Base-by-base conservation (phyloP, 2,888 invertebrate genomes). In the Eilema caniola region DNA sequence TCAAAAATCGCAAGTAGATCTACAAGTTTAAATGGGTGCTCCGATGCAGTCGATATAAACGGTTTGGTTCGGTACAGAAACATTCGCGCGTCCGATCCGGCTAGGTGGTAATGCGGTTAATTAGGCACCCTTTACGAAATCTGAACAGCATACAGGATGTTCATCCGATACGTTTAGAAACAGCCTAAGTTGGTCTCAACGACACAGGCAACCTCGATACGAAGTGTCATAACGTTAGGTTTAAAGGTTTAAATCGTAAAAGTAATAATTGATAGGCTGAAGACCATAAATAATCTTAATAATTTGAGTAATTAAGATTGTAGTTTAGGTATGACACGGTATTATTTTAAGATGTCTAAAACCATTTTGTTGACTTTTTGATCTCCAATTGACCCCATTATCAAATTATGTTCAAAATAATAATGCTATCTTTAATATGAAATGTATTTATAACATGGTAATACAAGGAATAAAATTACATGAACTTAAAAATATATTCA, bases 71-170 rank as follows among this genome's bases (percentile, higher is more conserved):
- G 47, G 67, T 76, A 90, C 85, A 90, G 89, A 89, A 90, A 89
- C 88, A 90, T 90, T 88, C 85, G 86, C 89, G 86, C 85, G 85
- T 88, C 87, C 84, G 83, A 86, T 86, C 86, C 86, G 85, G 74
- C 75, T 86, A 93, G 90, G 93, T 93, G 93, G 92, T 88, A 89
- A 89, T 84, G 86, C 88, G 87, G 89, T 93, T 94, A 95, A 95
- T 94, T 95, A 92, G 94, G 84, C 83, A 85, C 85, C 79, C 83
- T 86, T 82, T 86, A 78, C 81, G 86, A 84, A 82, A 83, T 82
- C 84, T 83, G 76, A 71, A 68, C 28, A 56, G 1, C 76, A 75
- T 85, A 92, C 85, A 91, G 91, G 81, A 0, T 86, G 91, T 65
- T 53, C 23, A 37, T 24, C n/a, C n/a, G n/a, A n/a, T n/a, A n/a